These are phyloP conservation scores for Drosophila takahashii DNA, from an alignment of 1,140 invertebrate genomes.

Conservation along the genomic window DNA sequence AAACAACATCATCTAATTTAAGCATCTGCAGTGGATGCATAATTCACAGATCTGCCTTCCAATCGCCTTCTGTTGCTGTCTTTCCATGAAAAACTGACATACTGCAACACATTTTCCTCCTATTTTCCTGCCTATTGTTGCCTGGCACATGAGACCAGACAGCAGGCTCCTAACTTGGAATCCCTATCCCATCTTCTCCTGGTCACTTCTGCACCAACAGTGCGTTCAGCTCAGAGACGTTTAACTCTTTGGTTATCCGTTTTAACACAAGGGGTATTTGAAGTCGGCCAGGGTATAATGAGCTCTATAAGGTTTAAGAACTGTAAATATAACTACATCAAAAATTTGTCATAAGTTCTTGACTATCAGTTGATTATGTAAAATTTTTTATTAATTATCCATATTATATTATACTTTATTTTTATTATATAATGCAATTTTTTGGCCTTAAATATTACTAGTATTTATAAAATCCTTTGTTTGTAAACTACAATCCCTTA, in stretches of 20 bases:
- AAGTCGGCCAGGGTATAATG: neutral
- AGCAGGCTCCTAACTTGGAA: constrained; percentile 9
- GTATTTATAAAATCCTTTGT: no score
- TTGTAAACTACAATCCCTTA: neutral
- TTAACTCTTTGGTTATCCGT: constrained; percentile 38
- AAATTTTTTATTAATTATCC: no score
- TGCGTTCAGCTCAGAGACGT: constrained; percentile 13
- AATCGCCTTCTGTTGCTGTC: constrained; percentile 14
- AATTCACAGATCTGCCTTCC: constrained; percentile 24
- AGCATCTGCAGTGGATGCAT: constrained; percentile 3
- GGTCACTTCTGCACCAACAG: constrained; percentile 44
- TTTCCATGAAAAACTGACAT: constrained; percentile 9
- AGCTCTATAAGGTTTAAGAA: neutral
- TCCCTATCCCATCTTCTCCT: constrained; percentile 2
- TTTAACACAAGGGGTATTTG: constrained; percentile 3
- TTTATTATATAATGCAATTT: no score
- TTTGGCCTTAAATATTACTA: no score
- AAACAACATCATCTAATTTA: no score
- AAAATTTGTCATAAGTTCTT: no score
- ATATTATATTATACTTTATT: no score
- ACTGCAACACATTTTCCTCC: neutral
- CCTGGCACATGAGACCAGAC: constrained; percentile 10
- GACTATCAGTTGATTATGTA: no score
- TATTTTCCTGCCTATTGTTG: neutral
- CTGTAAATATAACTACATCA: no score